Conservation (phyloP, 2,888 invertebrate genomes). For the Hipparchia semele region DNA sequence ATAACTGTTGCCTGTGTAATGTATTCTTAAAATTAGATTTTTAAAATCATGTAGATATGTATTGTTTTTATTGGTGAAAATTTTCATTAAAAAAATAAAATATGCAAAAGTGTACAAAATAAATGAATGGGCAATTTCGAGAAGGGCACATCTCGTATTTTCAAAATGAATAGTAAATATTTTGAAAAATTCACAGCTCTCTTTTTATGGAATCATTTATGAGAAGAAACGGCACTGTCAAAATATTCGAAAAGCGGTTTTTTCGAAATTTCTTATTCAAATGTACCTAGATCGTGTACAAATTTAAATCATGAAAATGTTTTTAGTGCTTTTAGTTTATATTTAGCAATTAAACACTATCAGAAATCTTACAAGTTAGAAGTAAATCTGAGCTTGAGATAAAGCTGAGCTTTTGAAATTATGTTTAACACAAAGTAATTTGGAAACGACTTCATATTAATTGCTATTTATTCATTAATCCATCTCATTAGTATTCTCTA, state of each 20-base stretch:
- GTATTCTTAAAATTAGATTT: constrained; percentile 32
- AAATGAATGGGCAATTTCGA: background rate
- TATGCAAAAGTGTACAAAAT: background rate
- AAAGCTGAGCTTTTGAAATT: background rate
- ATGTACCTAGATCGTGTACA: background rate
- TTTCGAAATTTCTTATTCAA: background rate
- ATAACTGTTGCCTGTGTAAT: constrained; percentile 24
- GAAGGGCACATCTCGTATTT: too few species aligned
- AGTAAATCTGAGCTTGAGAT: background rate
- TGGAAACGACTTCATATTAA: background rate
- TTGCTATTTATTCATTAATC: background rate
- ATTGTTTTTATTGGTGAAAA: constrained; percentile 15
- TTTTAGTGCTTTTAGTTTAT: background rate
- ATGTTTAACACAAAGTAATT: too few species aligned
- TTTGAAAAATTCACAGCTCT: too few species aligned
- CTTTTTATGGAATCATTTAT: too few species aligned
- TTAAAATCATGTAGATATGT: constrained; percentile 17
- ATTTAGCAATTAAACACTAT: background rate
- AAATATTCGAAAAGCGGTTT: background rate
- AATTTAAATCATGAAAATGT: background rate
- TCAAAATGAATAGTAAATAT: too few species aligned
- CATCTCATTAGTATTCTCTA: background rate
- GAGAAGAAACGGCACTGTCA: background rate
- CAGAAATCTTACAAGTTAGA: background rate
- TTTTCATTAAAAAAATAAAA: background rate